These are phyloP conservation scores for Tympanuchus pallidicinctus DNA, from an alignment of 2,113 vertebrate genomes.

Conservation along the genomic window DNA sequence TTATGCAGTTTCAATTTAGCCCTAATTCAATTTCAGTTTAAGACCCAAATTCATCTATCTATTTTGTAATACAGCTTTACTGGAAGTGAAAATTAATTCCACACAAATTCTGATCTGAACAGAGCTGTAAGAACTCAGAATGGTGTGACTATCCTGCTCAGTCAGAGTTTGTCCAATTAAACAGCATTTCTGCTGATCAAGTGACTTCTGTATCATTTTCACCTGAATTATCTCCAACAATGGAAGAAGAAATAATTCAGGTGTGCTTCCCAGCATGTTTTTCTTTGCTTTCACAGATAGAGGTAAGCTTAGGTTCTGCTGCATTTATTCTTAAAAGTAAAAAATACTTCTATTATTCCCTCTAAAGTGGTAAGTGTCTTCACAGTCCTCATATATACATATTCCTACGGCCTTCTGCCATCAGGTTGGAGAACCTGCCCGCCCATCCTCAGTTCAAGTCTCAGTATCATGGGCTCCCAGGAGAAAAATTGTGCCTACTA, in stretches of 20 bases:
- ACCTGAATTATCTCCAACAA: not conserved
- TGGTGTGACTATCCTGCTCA: not conserved
- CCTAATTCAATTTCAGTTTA: not conserved
- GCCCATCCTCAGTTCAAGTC: not conserved
- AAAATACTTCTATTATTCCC: not conserved
- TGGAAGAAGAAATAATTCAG: not conserved
- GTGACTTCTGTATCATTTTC: not conserved
- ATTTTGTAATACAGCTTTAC: not conserved
- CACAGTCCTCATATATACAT: not conserved
- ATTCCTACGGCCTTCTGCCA: not conserved
- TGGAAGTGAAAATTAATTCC: not conserved
- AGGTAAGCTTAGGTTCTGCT: not conserved
- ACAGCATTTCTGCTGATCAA: not conserved
- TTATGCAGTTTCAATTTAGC: not conserved
- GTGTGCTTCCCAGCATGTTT: not conserved
- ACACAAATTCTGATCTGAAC: not conserved
- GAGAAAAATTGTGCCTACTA: not conserved
- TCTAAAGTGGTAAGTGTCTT: not conserved
- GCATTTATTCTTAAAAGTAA: not conserved
- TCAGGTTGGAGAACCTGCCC: not conserved
- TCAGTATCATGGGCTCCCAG: not conserved
- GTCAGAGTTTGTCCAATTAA: not conserved
- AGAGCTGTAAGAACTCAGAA: not conserved
- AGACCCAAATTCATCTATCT: not conserved
- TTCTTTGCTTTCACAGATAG: not conserved